Evolutionary conservation across 2,888 invertebrate species (phyloP), one percentile per base, ranked within the genome.

Genomic region (Spodoptera littoralis): DNA sequence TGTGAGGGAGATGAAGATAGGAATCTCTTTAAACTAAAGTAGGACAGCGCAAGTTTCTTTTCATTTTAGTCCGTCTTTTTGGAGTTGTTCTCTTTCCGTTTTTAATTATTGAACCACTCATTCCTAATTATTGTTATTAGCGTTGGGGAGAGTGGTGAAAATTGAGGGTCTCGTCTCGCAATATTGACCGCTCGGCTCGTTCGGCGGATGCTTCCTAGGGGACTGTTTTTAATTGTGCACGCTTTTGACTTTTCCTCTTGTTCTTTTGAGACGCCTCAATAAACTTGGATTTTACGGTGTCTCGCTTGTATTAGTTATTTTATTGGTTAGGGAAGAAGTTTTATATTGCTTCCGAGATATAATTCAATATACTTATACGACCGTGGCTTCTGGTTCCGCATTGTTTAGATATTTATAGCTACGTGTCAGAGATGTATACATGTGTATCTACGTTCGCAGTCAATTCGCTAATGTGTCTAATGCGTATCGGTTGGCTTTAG

Each of bases 101-200:
- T 95, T 95, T 95, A 95, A 95, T 95, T 95, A 95, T 95, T 93
- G 95, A 94, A 95, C 95, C 95, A 95, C 95, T 95, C 95, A 95
- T 95, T 95, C 90, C 95, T 95, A 95, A 95, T 95, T 95, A 95
- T 95, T 95, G 94, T 95, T 95, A 95, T 95, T 95, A 95, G 95
- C 92, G 91, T 85, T 85, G 88, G 93, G 92, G 94, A 85, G 89
- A 92, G 93, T 92, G 94, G 92, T 92, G 94, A 92, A 94, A 93
- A 94, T 94, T 94, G 93, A 93, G 94, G 94, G 94, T 90, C 92
- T 91, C 82, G 88, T 81, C 84, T 84, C 88, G 91, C 85, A 89
- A 92, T 93, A 94, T 94, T 94, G 94, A 94, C 94, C 94, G 93
- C 88, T 90, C 83, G 88, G 87, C 86, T 88, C 85, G 58, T 52